These are phyloP conservation scores for Tetragnatha versicolor DNA, from an alignment of 1,140 invertebrate species.

Conservation along the genomic window DNA sequence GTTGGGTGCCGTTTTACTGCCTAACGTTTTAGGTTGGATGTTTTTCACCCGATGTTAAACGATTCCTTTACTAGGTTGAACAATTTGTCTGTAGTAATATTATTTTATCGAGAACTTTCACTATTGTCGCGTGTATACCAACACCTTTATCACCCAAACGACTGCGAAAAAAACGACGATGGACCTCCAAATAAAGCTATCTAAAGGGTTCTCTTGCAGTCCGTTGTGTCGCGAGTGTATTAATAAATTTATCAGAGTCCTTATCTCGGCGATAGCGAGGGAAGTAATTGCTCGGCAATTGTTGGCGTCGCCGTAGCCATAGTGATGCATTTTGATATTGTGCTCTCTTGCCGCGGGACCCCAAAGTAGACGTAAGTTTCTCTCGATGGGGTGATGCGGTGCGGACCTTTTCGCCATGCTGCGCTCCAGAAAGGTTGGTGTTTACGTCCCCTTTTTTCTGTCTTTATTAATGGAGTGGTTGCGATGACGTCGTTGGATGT, in stretches of 20 bases:
- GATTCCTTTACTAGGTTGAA: too few species aligned
- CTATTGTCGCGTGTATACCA: not conserved
- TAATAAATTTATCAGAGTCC: conserved; percentile 34
- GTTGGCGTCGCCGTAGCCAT: conserved; percentile 29
- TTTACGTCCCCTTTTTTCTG: not conserved
- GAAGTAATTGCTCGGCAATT: conserved; percentile 25
- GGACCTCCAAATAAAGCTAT: conserved; percentile 27
- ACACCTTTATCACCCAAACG: conserved; percentile 9
- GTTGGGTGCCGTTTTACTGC: too few species aligned
- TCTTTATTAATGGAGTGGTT: not conserved
- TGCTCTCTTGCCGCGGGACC: too few species aligned
- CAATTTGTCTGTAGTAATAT: too few species aligned
- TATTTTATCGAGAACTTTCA: too few species aligned
- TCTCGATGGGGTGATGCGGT: too few species aligned
- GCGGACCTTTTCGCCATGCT: conserved; percentile 7
- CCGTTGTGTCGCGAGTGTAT: conserved; percentile 19
- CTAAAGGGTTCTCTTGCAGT: conserved; percentile 31
- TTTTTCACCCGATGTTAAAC: too few species aligned
- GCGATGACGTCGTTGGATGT: not conserved
- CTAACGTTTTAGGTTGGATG: too few species aligned
- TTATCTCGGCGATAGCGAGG: conserved; percentile 9
- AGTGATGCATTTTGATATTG: conserved; percentile 21
- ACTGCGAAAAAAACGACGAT: conserved; percentile 5
- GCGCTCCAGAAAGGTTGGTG: conserved; percentile 10
- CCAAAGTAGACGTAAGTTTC: not conserved